Evolutionary conservation across 1,140 invertebrate species (phyloP).

Genomic region (Colletes gigas): DNA sequence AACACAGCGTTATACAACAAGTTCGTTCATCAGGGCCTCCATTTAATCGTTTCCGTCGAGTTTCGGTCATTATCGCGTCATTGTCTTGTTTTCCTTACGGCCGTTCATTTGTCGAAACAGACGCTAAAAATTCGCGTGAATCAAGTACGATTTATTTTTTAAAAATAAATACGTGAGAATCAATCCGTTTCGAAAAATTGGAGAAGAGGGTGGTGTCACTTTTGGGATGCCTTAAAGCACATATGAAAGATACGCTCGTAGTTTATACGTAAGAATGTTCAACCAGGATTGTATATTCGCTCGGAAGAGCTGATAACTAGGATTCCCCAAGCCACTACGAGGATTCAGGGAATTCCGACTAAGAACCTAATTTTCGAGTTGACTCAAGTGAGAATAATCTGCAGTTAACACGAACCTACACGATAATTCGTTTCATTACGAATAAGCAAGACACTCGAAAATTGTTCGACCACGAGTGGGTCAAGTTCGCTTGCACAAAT

Average conservation of each 20-base stretch:
- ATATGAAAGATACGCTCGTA: too few species aligned
- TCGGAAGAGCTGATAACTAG: background rate
- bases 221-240: too few species aligned
- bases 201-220: too few species aligned
- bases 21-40: conserved; percentile 64
- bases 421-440: conserved; percentile 7
- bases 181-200: too few species aligned
- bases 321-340: background rate
- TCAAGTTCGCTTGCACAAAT: too few species aligned
- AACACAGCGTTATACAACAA: conserved; percentile 65
- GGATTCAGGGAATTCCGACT: background rate
- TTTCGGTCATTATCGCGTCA: conserved; percentile 66
- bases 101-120: too few species aligned
- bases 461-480: background rate
- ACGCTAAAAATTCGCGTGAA: too few species aligned
- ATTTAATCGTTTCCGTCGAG: conserved; percentile 67
- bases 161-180: background rate
- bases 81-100: conserved; percentile 42
- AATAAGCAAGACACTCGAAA: background rate
- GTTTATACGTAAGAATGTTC: too few species aligned
- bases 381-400: conserved; percentile 10
- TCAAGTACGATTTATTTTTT: too few species aligned
- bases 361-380: conserved; percentile 16
- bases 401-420: background rate
- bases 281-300: background rate